Evolutionary conservation across 2,113 vertebrate species (phyloP), one percentile per base, ranked within the genome.

Genomic region (Acrocephalus arundinaceus): DNA sequence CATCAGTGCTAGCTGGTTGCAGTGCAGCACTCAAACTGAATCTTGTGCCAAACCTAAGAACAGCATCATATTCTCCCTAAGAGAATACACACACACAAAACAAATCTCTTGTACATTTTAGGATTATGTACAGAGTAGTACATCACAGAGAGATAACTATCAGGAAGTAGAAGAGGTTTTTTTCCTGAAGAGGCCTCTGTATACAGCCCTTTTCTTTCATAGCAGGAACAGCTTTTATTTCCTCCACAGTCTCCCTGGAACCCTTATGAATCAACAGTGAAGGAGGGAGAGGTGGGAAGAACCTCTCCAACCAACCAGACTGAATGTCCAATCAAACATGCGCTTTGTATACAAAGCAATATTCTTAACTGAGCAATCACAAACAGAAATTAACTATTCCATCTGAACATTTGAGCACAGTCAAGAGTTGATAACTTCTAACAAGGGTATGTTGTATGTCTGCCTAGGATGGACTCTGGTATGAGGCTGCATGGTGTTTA

Each of bases 11-110:
- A 41, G 31, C 12, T 74, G 35, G 30, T 59, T 67, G 39, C 43
- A 77, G 52, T 4, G 49, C 24, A 43, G 17, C 43, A n/a, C 33
- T 83, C 30, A 61, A 77, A 57, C 9, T 2, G 21, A 22, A 67
- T 19, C 55, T 86, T 74, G 24, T 57, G n/a, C 27, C 84, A 89
- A 87, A 73, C 41, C 28, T 67, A 90, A 72, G 33, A 94, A 70
- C 5, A 67, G 17, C 11, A 12, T 62, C 48, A 49, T 43, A 39
- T 17, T 48, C 43, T 86, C 51, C 33, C 23, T 18, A 41, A 63
- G 22, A 86, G 17, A 74, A 73, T 7, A 67, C 5, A 66, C 0
- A 3, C 15, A 58, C 7, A 67, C 27, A 78, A 17, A 57, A 10
- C 6, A 37, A 28, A 9, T 28, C 21, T 41, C 33, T 61, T 37